Percentiles rank a stretch among this genome's conserved stretches.
These are phyloP conservation scores for Corythornis madagascariensis DNA, from an alignment of 2,113 vertebrate species.

Conservation along the genomic window DNA sequence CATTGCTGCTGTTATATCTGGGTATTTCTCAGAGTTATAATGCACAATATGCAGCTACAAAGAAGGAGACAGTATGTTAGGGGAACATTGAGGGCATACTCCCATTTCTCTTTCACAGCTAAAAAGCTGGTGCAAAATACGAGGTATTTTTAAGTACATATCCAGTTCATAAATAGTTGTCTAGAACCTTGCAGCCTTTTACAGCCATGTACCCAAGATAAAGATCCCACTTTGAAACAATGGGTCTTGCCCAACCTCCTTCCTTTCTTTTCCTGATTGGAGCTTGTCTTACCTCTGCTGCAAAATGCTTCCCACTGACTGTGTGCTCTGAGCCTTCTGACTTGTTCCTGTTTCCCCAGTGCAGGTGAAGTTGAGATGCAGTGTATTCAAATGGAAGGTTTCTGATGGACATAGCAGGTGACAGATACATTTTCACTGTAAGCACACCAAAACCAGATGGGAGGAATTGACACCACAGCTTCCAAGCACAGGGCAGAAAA, in stretches of 20 bases:
- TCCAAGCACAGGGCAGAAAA: background rate
- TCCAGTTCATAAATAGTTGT: background rate
- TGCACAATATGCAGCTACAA: constrained; percentile 92
- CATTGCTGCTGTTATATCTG: constrained; percentile 78
- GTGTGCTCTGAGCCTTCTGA: constrained; percentile 89
- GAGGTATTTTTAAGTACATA: background rate
- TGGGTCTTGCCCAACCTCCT: background rate
- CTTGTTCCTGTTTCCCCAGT: constrained; percentile 86
- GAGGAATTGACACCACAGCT: background rate
- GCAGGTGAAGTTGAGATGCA: constrained; percentile 90
- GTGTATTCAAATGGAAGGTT: constrained; percentile 83
- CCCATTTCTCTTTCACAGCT: background rate
- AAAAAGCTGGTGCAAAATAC: too few species aligned
- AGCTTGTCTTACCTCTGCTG: constrained; percentile 86
- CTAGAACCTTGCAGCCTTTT: background rate
- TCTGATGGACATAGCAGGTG: constrained; percentile 80
- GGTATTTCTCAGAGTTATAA: constrained; percentile 92
- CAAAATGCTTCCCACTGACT: constrained; percentile 82
- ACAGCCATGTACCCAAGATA: background rate
- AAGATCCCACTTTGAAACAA: background rate
- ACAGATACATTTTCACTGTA: constrained; percentile 87
- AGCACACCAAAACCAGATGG: constrained; percentile 7
- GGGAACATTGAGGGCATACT: background rate
- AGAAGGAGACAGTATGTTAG: background rate
- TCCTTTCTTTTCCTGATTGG: background rate